A percentile compares a stretch with the other conserved stretches of the same genome.
phyloP scores from a whole-genome alignment of 2,888 invertebrate species.

The Leptinotarsa peninsularis region DNA sequence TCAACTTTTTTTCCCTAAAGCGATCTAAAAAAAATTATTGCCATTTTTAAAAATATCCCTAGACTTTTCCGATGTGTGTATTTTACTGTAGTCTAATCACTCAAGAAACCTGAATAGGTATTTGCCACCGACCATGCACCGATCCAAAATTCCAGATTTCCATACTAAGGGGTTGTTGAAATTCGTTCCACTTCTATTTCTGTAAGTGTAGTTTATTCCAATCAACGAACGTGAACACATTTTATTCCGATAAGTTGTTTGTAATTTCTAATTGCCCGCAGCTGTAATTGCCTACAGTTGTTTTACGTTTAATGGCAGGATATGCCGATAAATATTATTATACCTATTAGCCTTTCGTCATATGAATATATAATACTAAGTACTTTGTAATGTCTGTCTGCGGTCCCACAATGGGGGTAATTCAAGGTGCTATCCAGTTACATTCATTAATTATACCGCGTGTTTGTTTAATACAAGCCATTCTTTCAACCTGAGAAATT shows the following conservation, averaged over 20 bases:
- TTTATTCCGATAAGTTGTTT: conserved; percentile 32
- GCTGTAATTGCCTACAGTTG: conserved; percentile 35
- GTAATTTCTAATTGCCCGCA: conserved; percentile 33
- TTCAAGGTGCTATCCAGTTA: neutral
- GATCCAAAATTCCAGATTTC: no score
- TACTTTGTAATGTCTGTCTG: conserved; percentile 24
- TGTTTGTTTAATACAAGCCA: no score
- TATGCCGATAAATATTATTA: conserved; percentile 39
- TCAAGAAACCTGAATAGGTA: no score
- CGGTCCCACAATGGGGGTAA: neutral
- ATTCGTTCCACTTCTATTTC: conserved; percentile 15
- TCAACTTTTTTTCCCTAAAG: no score
- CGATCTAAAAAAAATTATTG: no score
- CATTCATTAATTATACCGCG: neutral
- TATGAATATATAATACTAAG: conserved; percentile 26
- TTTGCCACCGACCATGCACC: no score
- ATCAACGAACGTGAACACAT: conserved; percentile 28
- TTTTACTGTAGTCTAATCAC: no score
- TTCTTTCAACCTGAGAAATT: no score
- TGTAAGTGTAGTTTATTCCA: conserved; percentile 4
- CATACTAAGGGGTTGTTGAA: neutral
- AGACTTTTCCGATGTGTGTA: no score
- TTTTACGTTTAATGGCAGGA: conserved; percentile 37
- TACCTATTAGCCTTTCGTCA: conserved; percentile 30
- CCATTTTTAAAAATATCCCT: no score